Conservation (phyloP, 2,113 vertebrate species). For the Girardinichthys multiradiatus region DNA sequence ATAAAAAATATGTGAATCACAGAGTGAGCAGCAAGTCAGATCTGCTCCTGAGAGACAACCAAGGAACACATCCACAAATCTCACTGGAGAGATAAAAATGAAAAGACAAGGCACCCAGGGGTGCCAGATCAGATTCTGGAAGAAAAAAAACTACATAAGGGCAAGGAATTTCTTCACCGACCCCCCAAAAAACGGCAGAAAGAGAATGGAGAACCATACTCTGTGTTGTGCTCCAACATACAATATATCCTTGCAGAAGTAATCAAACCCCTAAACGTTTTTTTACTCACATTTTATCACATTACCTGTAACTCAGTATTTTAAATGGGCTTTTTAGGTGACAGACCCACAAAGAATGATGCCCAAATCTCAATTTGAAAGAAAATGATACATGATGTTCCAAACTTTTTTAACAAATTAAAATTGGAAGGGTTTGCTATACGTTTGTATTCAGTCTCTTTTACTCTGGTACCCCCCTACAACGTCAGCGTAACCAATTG, state of each 20-base stretch:
- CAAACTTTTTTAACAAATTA: not conserved
- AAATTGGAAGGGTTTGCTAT: not conserved
- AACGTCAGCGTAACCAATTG: not conserved
- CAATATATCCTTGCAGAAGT: not conserved
- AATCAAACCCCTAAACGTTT: not conserved
- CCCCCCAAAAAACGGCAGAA: not conserved
- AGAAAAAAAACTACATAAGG: conserved; percentile 29
- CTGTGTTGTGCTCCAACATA: not conserved
- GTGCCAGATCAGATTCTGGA: conserved; percentile 55
- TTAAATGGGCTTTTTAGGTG: no score
- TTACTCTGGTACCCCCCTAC: no score
- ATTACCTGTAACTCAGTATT: no score
- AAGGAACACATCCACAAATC: conserved; percentile 27
- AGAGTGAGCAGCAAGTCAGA: not conserved
- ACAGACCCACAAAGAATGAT: not conserved
- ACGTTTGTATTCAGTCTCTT: not conserved
- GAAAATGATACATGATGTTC: not conserved
- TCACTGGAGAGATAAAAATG: conserved; percentile 48
- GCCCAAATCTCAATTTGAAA: no score
- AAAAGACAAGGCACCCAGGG: conserved; percentile 21
- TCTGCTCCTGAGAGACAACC: conserved; percentile 10
- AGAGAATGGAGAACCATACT: not conserved
- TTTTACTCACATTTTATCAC: no score
- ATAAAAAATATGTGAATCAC: conserved; percentile 1
- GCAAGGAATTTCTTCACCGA: conserved; percentile 4